Evolutionary conservation across 92 coral and sea anemone species (phyloP), one percentile per base, ranked within the genome.

Genomic region (Chrysogorgia sp.): DNA sequence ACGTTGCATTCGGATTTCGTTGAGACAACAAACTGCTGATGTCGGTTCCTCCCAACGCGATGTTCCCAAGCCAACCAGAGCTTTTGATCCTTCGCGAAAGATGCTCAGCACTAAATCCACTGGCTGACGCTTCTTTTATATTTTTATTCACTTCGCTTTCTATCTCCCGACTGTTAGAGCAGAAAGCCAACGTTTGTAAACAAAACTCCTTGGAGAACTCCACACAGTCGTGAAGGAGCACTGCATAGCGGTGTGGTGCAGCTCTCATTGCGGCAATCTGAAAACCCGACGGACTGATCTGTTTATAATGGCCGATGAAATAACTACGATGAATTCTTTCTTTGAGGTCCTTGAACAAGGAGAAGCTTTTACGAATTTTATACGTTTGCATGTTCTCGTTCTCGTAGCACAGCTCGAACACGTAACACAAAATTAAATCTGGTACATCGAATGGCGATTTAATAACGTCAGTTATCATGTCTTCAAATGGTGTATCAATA

Each of bases 141-240:
- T 92, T 92, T 0, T 15, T 52, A 22, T 81, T 70, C 17, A 92
- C 97, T 29, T 77, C 69, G 23, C 67, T 52, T 72, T 92, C 97
- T 20, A 92, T 59, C 23, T 75, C 88, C 28, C 79, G 67, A 35
- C 96, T 80, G 63, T 92, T 92, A 17, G 84, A 85, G 60, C 91
- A 83, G 83, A 82, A 90, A 22, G 88, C 84, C 23, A 92, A 87
- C 31, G 88, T 71, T 55, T 87, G 90, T 40, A 87, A 29, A 37
- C 97, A 92, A 58, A 90, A 92, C 35, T 92, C 97, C 79, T 88
- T 92, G 4, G 97, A 88, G 67, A 90, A 92, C 81, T 88, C 96
- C 35, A 92, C 97, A 63, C 97, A 92, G 85, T 92, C 97, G 53
- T 90, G 71, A 7, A 92, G 89, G 17, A 92, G 69, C 41, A 71